Base-by-base conservation (phyloP, 2,888 invertebrate species). In the Cheilosia impressa region DNA sequence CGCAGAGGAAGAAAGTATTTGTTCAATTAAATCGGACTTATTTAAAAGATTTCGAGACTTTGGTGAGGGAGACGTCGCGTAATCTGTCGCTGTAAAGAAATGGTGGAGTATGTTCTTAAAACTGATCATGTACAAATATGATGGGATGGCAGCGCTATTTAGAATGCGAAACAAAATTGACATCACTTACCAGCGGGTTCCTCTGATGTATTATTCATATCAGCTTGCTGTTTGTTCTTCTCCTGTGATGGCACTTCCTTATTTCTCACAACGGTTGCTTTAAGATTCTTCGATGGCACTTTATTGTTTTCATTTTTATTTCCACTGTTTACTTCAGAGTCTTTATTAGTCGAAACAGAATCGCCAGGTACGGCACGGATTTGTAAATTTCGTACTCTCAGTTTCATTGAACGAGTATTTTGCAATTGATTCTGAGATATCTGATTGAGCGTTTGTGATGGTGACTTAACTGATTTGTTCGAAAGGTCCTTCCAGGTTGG, bases 1-100 rank as follows among this genome's bases (percentile, higher is more conserved):
- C 7, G 17, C 34, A 0, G 58, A 19, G n/a, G 81, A 78, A 10
- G 79, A 68, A 17, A 88, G 52, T 7, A 87, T 10, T 62, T 82
- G 24, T 62, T 87, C 87, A 38, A 88, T 88, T 68, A 79, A 57
- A 34, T 87, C 71, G 2, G 73, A 71, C 53, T 87, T 83, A 17
- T 87, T 79, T 15, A 73, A 41, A 1, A 88, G 47, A 76, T 87
- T 87, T 60, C 10, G 17, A 13, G 57, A 47, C 27, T 24, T 68
- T 10, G 27, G 15, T 45, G 27, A 5, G 0, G 41, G 22, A 43
- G 63, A 15, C 24, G 10, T 4, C 9, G 9, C 1, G n/a, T 3
- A 13, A 3, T 31, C 17, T 9, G 19, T 6, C 5, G 5, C 27
- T 52, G 27, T 1, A 72, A 71, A 41, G 15, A 60, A 27, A 47